Evolutionary conservation across 2,113 vertebrate species (phyloP).

Genomic region (Alouatta palliata): DNA sequence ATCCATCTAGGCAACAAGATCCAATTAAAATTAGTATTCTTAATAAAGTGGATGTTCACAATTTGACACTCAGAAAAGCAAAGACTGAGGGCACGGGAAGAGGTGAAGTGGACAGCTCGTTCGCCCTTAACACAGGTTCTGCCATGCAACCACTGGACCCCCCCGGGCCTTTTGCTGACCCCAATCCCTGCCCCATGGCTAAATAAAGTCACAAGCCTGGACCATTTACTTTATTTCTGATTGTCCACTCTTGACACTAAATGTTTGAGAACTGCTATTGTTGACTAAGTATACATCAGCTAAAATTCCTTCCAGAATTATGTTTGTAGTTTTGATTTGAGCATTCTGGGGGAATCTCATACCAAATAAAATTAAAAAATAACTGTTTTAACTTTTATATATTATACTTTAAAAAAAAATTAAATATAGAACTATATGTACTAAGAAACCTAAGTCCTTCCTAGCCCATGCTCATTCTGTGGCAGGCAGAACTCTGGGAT

Average conservation of each 20-base stretch:
- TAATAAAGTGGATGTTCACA: background rate
- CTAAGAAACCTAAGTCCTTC: background rate
- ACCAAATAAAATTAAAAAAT: background rate
- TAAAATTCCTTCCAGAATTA: constrained; percentile 36
- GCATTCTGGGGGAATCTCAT: background rate
- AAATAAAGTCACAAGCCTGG: background rate
- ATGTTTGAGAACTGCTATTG: background rate
- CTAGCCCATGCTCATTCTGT: background rate
- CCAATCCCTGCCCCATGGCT: fast-evolving
- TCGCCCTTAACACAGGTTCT: background rate
- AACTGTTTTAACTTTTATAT: background rate
- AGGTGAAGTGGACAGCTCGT: background rate
- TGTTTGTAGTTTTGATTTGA: background rate
- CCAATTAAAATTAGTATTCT: background rate
- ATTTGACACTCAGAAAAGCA: background rate
- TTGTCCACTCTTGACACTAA: background rate
- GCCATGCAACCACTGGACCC: background rate
- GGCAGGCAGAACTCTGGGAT: background rate
- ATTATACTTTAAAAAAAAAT: background rate
- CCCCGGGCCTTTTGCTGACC: background rate
- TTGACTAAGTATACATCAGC: background rate
- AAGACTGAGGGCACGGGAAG: background rate
- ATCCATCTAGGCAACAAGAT: background rate
- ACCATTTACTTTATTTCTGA: background rate
- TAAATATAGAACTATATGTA: background rate